These are phyloP conservation scores for Mus spretus DNA, from an alignment of 2,797 vertebrate species.

Conservation along the genomic window DNA sequence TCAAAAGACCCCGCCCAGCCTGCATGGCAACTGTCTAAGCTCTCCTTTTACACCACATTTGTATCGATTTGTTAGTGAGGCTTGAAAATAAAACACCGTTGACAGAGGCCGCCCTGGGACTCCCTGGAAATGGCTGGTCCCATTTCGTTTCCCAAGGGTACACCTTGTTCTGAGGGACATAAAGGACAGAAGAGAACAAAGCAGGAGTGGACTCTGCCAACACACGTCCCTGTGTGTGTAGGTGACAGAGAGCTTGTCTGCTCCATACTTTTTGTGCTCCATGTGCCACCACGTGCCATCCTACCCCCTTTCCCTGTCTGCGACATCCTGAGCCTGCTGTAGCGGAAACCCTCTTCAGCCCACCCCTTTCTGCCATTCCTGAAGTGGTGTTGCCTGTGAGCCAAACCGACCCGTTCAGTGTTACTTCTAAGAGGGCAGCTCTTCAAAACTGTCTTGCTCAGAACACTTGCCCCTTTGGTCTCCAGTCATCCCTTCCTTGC, in stretches of 20 bases:
- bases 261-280: background rate
- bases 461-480: background rate
- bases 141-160: background rate
- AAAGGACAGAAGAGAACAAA: background rate
- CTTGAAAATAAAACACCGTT: conserved; percentile 21
- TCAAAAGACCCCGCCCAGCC: background rate
- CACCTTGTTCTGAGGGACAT: background rate
- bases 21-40: background rate
- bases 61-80: conserved; percentile 23
- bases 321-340: background rate
- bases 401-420: background rate
- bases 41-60: background rate
- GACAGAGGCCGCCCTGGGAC: background rate
- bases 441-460: background rate
- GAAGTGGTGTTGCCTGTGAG: background rate
- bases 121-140: background rate
- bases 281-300: background rate
- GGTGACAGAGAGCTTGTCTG: background rate
- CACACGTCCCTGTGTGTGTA: background rate
- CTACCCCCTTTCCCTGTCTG: background rate
- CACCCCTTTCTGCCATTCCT: background rate
- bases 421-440: background rate
- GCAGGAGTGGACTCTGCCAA: background rate
- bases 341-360: background rate
- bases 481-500: background rate